These are phyloP conservation scores for Atta texana DNA, from an alignment of 1,140 invertebrate species.

Conservation along the genomic window DNA sequence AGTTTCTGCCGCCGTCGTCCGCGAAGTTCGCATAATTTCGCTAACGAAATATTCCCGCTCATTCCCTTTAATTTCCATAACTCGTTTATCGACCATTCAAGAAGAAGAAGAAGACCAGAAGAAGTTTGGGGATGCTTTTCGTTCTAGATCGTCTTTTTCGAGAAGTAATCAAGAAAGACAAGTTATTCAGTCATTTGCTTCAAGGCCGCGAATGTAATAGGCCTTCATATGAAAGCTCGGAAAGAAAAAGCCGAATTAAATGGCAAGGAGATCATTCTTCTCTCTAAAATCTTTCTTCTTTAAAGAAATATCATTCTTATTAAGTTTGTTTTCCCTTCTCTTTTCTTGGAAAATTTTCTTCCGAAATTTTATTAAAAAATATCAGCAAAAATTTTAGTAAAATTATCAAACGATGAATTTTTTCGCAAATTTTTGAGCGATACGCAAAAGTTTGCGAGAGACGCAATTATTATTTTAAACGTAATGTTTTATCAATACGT, in stretches of 20 bases:
- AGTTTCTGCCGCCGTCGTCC: conserved; percentile 25
- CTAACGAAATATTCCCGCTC: conserved; percentile 60
- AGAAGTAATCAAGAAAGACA: conserved; percentile 28
- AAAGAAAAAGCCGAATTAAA: not conserved
- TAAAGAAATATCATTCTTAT: not conserved
- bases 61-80: conserved; percentile 73
- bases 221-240: not conserved
- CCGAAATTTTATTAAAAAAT: not conserved
- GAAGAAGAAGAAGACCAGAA: conserved; percentile 48
- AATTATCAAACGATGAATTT: conserved; percentile 12
- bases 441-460: not conserved
- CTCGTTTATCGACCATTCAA: conserved; percentile 62
- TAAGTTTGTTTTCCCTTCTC: not conserved
- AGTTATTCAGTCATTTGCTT: conserved; percentile 38
- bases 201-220: conserved; percentile 17
- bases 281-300: conserved; percentile 8
- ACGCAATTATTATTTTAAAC: conserved; percentile 24
- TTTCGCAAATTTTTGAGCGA: not conserved
- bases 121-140: conserved; percentile 42
- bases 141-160: not conserved
- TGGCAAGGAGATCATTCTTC: conserved; percentile 18
- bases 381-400: not conserved
- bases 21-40: conserved; percentile 67
- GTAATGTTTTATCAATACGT: not conserved
- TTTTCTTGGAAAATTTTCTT: not conserved